Evolutionary conservation across 2,888 invertebrate species (phyloP).

Genomic region (Phaedon cochleariae): DNA sequence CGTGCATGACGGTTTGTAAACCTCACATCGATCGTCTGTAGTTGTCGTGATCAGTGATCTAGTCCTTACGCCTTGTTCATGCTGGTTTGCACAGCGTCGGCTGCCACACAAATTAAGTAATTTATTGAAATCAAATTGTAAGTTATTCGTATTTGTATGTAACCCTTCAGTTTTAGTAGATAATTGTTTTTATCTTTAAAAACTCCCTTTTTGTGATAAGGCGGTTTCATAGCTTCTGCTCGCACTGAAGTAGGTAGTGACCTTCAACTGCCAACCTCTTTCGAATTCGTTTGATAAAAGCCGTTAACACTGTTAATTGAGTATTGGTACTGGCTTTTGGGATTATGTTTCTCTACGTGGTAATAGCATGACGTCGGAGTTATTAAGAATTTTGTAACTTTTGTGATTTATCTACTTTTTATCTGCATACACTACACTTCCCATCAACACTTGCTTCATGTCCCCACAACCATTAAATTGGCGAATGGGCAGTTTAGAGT

Average conservation of each 20-base stretch:
- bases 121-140: constrained; percentile 56
- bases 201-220: constrained; percentile 1
- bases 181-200: constrained; percentile 5
- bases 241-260: constrained; percentile 40
- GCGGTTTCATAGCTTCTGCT: neutral
- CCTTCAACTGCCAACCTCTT: constrained; percentile 46
- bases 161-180: neutral
- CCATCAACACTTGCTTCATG: too few relatives aligned
- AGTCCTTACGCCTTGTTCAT: constrained; percentile 39
- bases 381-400: neutral
- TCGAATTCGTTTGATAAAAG: constrained; percentile 28
- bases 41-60: constrained; percentile 55
- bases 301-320: constrained; percentile 15
- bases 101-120: constrained; percentile 53
- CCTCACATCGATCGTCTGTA: constrained; percentile 59
- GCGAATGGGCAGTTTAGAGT: neutral
- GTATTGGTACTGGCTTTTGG: neutral
- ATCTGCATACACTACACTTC: too few relatives aligned
- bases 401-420: neutral
- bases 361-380: constrained; percentile 1
- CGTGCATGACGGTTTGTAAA: constrained; percentile 59
- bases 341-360: constrained; percentile 5
- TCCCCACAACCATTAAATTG: neutral
- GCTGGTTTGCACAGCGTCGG: constrained; percentile 52
- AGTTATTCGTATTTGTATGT: constrained; percentile 46